Conservation (phyloP, 1,140 invertebrate species). For the Parapsyche elsis region DNA sequence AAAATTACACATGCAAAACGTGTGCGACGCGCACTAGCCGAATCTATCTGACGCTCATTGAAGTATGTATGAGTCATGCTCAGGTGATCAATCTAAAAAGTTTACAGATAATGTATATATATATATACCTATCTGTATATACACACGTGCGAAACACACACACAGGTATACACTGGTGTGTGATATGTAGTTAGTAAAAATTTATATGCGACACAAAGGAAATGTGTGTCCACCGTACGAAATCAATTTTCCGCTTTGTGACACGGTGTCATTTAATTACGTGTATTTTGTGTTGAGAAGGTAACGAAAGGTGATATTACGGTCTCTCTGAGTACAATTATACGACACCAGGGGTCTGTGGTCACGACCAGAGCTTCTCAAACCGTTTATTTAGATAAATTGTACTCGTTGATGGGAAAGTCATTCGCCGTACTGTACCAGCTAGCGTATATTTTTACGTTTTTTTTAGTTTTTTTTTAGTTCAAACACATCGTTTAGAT, state of each 20-base stretch:
- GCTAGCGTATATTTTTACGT: not conserved
- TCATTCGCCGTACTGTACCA: not conserved
- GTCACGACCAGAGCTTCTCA: not conserved
- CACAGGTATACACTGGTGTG: not conserved
- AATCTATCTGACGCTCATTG: slow-evolving; percentile 21
- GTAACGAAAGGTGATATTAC: slow-evolving; percentile 45
- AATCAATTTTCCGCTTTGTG: slow-evolving; percentile 44
- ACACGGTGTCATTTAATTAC: slow-evolving; percentile 51
- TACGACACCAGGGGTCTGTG: slow-evolving; percentile 16
- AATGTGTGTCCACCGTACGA: slow-evolving; percentile 18
- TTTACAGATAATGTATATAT: not conserved
- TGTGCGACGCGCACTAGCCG: not conserved
- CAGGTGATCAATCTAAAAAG: slow-evolving; percentile 21
- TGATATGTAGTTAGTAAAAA: slow-evolving; percentile 10
- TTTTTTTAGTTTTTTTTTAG: slow-evolving; percentile 2
- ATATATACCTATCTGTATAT: not conserved
- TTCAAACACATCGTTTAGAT: slow-evolving; percentile 20
- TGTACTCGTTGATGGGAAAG: too few species aligned
- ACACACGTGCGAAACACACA: not conserved
- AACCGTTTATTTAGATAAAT: not conserved
- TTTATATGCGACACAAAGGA: slow-evolving; percentile 13
- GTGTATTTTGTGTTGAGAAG: slow-evolving; percentile 40
- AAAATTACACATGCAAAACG: not conserved
- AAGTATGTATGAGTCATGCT: slow-evolving; percentile 30
- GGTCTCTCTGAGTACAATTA: not conserved